phyloP scores from a whole-genome alignment of 2,888 invertebrate species.

The Acholoe squamosa region DNA sequence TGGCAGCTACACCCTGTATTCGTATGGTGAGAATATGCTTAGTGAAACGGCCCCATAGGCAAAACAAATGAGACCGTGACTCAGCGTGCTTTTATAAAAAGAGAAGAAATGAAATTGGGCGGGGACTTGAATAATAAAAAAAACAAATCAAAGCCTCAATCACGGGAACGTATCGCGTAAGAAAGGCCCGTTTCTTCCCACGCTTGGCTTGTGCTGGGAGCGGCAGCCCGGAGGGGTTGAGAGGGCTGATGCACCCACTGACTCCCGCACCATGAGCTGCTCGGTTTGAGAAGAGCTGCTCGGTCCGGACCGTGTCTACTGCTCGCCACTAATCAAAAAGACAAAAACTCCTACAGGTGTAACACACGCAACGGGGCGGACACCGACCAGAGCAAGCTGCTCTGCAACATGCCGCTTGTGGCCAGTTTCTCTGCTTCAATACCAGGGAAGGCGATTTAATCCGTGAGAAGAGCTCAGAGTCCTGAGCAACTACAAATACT shows the following conservation, averaged over 20 bases:
- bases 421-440: too few species aligned
- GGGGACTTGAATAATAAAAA: neutral
- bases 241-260: slow-evolving; percentile 17
- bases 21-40: neutral
- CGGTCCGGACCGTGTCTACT: neutral
- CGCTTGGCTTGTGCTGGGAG: neutral
- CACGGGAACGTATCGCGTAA: slow-evolving; percentile 13
- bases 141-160: slow-evolving; percentile 30
- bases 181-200: neutral
- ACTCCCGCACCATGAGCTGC: neutral
- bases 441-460: too few species aligned
- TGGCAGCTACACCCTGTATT: neutral
- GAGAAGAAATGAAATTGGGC: slow-evolving; percentile 1
- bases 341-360: slow-evolving; percentile 28
- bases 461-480: too few species aligned
- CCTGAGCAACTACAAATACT: too few species aligned
- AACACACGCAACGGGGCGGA: slow-evolving; percentile 44
- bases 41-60: neutral
- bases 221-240: neutral
- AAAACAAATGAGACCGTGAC: slow-evolving; percentile 19
- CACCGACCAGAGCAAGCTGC: neutral
- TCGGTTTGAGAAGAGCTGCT: neutral
- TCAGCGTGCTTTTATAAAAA: slow-evolving; percentile 43
- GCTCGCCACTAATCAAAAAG: slow-evolving; percentile 20
- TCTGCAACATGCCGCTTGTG: too few species aligned